Conservation (phyloP, 2,797 vertebrate genomes). For the Sternarchorhynchus goeldii region DNA sequence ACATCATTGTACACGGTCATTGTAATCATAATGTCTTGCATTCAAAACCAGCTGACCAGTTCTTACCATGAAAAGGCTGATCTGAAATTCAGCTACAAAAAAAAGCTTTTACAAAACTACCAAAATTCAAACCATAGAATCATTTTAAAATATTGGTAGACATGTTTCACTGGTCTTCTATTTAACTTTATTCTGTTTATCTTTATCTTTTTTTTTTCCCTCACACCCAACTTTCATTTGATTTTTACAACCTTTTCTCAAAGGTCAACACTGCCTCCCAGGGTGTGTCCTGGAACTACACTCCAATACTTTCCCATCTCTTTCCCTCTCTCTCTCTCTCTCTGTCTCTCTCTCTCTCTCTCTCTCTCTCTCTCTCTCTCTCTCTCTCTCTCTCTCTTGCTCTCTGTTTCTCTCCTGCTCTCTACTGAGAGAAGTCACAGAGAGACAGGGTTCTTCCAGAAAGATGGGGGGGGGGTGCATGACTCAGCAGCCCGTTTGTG, state of each 20-base stretch:
- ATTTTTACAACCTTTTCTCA: conserved; percentile 40
- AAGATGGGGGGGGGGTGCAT: conserved; percentile 38
- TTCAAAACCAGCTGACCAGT: no score
- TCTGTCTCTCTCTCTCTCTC: conserved; percentile 13
- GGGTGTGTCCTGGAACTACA: conserved; percentile 58
- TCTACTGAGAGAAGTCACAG: conserved; percentile 27
- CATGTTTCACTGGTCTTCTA: no score
- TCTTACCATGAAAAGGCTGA: no score
- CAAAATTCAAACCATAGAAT: not conserved
- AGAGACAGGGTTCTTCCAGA: conserved; percentile 23
- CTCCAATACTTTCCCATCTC: not conserved
- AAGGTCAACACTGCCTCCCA: conserved; percentile 70
- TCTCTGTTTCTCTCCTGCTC: conserved; percentile 24
- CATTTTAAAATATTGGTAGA: not conserved
- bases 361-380: conserved; percentile 20
- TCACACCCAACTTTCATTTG: not conserved
- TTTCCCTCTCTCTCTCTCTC: conserved; percentile 8
- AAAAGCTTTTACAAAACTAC: not conserved
- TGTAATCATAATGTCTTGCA: no score
- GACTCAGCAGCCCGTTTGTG: conserved; percentile 54
- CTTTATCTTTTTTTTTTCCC: not conserved
- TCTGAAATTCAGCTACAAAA: no score
- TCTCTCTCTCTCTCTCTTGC: not conserved
- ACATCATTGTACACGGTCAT: no score
- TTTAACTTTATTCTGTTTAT: not conserved